phyloP scores from a whole-genome alignment of 2,797 vertebrate genomes.

The Cetoscarus ocellatus region DNA sequence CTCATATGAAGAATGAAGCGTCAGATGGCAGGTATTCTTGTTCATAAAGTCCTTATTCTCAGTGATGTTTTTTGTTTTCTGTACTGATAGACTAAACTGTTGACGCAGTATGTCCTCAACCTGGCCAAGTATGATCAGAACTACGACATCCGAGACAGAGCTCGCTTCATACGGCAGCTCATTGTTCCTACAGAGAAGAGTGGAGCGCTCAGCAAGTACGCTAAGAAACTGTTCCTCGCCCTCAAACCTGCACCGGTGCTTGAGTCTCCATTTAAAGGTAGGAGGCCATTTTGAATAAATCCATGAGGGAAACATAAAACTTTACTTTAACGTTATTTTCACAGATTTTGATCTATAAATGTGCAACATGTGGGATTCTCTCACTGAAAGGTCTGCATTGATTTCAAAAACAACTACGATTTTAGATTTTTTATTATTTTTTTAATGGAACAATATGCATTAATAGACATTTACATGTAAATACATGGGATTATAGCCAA shows the following conservation, averaged over 20 bases:
- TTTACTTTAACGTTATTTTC: too few species aligned
- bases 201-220: constrained; percentile 94
- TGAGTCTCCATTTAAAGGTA: constrained; percentile 99
- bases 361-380: too few species aligned
- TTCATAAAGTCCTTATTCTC: neutral
- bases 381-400: too few species aligned
- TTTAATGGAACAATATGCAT: too few species aligned
- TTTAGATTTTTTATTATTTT: too few species aligned
- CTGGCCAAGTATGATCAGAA: constrained; percentile 99
- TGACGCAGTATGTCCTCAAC: constrained; percentile 98
- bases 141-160: constrained; percentile 97
- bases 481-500: too few species aligned
- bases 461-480: too few species aligned
- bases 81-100: constrained; percentile 91
- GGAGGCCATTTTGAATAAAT: neutral
- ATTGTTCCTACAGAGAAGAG: constrained; percentile 97
- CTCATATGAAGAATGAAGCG: neutral
- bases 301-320: too few species aligned
- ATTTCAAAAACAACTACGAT: too few species aligned
- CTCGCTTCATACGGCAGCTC: constrained; percentile 97
- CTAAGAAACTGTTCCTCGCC: constrained; percentile 98
- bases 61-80: neutral
- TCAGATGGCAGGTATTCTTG: neutral
- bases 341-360: too few species aligned
- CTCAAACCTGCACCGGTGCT: constrained; percentile 96